Evolutionary conservation across 2,888 invertebrate species (phyloP).

Genomic region (Tenodera sinensis): DNA sequence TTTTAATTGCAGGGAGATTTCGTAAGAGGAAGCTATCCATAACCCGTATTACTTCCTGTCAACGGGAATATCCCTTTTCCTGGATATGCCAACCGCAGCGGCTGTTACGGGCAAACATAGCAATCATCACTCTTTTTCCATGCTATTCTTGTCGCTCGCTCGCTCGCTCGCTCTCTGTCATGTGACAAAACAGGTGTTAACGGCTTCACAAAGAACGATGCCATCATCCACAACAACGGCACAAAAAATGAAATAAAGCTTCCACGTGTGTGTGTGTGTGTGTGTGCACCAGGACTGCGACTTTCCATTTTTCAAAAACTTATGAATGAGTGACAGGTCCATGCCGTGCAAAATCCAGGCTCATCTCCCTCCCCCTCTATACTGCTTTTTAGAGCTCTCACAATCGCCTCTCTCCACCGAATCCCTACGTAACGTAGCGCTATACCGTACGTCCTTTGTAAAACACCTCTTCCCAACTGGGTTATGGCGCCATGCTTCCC

Average conservation of each 20-base stretch:
- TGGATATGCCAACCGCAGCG: not conserved
- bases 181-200: slow-evolving; percentile 13
- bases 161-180: not conserved
- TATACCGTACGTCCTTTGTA: not conserved
- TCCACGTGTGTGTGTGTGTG: too few relatives aligned
- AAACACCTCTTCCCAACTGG: not conserved
- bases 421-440: not conserved
- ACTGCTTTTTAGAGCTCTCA: not conserved
- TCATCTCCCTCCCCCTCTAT: not conserved
- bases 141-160: not conserved
- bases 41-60: not conserved
- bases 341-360: not conserved
- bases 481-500: not conserved
- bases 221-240: not conserved
- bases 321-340: slow-evolving; percentile 12
- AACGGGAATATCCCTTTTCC: not conserved
- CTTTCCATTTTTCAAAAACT: not conserved
- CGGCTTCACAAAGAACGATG: slow-evolving; percentile 3
- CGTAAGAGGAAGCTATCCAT: not conserved
- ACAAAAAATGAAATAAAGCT: not conserved
- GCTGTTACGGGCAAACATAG: not conserved
- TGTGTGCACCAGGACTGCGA: not conserved
- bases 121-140: not conserved
- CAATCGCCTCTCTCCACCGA: not conserved
- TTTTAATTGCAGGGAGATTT: not conserved